phyloP scores from a whole-genome alignment of 2,888 invertebrate species.

The Macropis europaea region DNA sequence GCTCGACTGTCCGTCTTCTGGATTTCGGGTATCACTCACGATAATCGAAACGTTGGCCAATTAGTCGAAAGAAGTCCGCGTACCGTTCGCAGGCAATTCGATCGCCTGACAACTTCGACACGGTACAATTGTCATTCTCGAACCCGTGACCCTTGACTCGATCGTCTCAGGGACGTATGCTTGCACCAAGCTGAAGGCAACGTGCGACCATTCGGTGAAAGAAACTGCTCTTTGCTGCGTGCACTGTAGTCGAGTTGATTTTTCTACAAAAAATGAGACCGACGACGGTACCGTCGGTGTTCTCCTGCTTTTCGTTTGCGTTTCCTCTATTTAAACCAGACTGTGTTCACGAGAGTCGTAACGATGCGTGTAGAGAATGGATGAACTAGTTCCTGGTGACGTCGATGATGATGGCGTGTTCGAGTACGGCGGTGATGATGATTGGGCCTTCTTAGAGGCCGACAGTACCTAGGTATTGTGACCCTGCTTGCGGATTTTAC shows the following conservation, averaged over 20 bases:
- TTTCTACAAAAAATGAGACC: slow-evolving; percentile 17
- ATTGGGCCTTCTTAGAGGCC: slow-evolving; percentile 73
- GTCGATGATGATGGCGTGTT: slow-evolving; percentile 74
- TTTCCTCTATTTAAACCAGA: slow-evolving; percentile 67
- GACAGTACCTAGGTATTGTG: slow-evolving; percentile 76
- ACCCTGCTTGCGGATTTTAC: slow-evolving; percentile 78
- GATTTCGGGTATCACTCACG: not conserved
- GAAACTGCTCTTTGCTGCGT: slow-evolving; percentile 35
- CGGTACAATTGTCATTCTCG: not conserved
- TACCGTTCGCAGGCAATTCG: not conserved
- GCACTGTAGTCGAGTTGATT: slow-evolving; percentile 18
- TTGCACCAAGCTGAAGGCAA: slow-evolving; percentile 33
- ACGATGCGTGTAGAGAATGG: slow-evolving; percentile 76
- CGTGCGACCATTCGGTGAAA: slow-evolving; percentile 34
- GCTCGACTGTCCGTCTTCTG: not conserved
- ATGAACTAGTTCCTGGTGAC: slow-evolving; percentile 75
- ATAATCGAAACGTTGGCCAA: slow-evolving; percentile 12
- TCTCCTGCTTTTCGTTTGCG: not conserved
- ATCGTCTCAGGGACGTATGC: not conserved
- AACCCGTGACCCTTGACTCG: slow-evolving; percentile 5
- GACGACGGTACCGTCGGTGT: slow-evolving; percentile 20
- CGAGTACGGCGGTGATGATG: slow-evolving; percentile 73
- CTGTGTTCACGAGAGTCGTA: slow-evolving; percentile 76
- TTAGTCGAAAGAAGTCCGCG: not conserved
- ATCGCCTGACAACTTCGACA: slow-evolving; percentile 6